These are phyloP conservation scores for Rhabdornis inornatus DNA, from an alignment of 2,113 vertebrate species.

Conservation along the genomic window DNA sequence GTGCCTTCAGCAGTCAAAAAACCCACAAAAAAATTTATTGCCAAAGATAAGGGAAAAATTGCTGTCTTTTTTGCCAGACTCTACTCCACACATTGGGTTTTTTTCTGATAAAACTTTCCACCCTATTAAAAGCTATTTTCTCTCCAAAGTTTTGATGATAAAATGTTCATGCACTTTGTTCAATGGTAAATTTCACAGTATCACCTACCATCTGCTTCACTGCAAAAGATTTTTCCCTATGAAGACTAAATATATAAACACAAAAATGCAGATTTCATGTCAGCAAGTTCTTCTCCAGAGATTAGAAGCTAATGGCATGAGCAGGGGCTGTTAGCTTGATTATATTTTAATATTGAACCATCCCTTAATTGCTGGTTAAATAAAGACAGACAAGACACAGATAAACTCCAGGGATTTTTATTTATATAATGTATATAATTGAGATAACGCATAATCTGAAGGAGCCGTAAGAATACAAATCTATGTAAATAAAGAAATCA, in stretches of 20 bases:
- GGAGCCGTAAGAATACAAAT: not conserved
- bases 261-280: constrained; percentile 10
- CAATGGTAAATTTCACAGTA: not conserved
- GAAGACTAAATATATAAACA: constrained; percentile 24
- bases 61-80: not conserved
- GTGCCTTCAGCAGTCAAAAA: not conserved
- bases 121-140: constrained; percentile 15
- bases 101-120: not conserved
- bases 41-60: not conserved
- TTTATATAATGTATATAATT: constrained; percentile 1
- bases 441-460: constrained; percentile 2
- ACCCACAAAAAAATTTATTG: not conserved
- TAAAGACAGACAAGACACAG: not conserved
- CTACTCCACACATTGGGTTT: not conserved
- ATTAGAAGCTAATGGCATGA: constrained; percentile 6
- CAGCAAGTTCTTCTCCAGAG: constrained; percentile 43
- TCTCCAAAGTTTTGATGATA: not conserved
- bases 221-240: not conserved
- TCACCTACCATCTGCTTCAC: constrained; percentile 24
- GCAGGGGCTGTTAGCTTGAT: constrained; percentile 9
- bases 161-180: not conserved
- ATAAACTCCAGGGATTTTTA: not conserved
- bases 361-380: constrained; percentile 15
- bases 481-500: constrained; percentile 20
- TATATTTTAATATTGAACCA: constrained; percentile 31